Percentiles rank a stretch among this genome's conserved stretches.
Evolutionary conservation across 2,113 vertebrate genomes (phyloP).

Genomic region (Hystrix brachyura): DNA sequence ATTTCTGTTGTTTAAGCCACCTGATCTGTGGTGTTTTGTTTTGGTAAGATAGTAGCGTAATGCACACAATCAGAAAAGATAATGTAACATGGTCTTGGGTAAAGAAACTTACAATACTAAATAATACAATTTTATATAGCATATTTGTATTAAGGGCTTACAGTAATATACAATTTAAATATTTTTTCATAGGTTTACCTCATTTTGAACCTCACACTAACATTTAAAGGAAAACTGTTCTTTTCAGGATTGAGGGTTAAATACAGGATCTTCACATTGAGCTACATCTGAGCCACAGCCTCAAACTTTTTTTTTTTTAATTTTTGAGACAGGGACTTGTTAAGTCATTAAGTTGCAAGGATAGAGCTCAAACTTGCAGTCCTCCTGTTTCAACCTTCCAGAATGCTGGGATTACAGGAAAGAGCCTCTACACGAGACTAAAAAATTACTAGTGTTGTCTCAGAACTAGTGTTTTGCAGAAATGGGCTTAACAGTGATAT

Average conservation of each 20-base stretch:
- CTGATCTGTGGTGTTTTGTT: neutral
- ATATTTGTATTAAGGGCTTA: neutral
- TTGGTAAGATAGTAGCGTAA: neutral
- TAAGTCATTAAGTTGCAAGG: neutral
- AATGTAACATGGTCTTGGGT: neutral
- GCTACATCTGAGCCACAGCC: neutral
- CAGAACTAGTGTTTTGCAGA: neutral
- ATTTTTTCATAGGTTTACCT: neutral
- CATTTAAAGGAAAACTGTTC: neutral
- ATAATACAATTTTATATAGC: neutral
- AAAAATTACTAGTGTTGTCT: neutral
- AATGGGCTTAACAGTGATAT: neutral
- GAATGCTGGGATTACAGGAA: neutral
- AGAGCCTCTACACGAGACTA: neutral
- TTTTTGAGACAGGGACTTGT: neutral
- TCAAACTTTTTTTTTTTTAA: neutral
- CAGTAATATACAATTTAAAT: neutral
- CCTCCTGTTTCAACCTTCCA: neutral
- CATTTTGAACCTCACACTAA: neutral
- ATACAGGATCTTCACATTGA: neutral
- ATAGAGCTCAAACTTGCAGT: neutral
- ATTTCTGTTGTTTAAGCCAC: neutral
- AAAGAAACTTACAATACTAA: slow-evolving; percentile 2
- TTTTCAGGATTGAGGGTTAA: neutral
- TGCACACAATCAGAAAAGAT: neutral